Evolutionary conservation across 2,797 vertebrate species (phyloP), one percentile per base, ranked within the genome.

Genomic region (Trachops cirrhosus): DNA sequence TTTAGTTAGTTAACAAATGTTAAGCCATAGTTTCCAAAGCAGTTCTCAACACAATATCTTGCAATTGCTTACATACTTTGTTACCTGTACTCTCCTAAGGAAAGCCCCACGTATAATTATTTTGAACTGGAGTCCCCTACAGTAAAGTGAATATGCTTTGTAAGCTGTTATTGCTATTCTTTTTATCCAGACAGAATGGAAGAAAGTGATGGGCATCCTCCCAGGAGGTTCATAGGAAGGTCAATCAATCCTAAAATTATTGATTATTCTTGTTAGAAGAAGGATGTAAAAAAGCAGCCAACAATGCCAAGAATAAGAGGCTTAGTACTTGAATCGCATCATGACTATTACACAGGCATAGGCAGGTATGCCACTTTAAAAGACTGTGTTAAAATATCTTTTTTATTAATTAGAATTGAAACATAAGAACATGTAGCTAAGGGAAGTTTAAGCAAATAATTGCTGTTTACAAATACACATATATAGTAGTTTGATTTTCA

Each of bases 1-100:
- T 32, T 78, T 50, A 93, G 95, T 93, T 44, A 5, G 44, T 34
- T 82, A 64, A 93, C 70, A 93, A 57, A 91, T 83, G 19, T 10
- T 73, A 67, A 93, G 39, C 80, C 0, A 92, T 57, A 0, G 12
- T 59, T 57, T 52, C n/a, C 44, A 88, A 48, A 82, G 26, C 64
- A n/a, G 80, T 86, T 91, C 11, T 77, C 26, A 75, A 48, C 74
- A 54, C 70, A 21, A 39, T 18, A 80, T 39, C 4, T 22, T 92
- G 59, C 48, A 77, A 19, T 67, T 70, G 22, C 37, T 75, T 86
- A 80, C 29, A 73, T 80, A n/a, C 19, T 22, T 90, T 90, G 32
- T 46, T n/a, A 39, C 62, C 24, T 79, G 39, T 86, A 67, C 37
- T 80, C 32, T 78, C 54, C 10, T 73, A 54, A 22, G 24, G 80